Base-by-base conservation (phyloP, 92 coral and sea anemone genomes). In the Paragorgia papillata region DNA sequence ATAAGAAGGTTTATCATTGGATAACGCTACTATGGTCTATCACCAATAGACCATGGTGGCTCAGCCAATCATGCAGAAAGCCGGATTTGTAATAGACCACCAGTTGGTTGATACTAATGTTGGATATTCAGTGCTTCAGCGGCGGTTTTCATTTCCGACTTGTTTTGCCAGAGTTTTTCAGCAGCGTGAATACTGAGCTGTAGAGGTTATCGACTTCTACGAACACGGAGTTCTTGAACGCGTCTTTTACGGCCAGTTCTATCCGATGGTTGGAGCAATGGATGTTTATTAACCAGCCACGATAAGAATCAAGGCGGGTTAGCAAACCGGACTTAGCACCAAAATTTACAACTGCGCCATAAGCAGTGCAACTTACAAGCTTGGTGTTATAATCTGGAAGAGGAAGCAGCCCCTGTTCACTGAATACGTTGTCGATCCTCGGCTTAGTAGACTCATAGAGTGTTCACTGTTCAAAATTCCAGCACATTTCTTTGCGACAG, bases 241-340 rank as follows among this genome's bases (percentile, higher is more conserved):
- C 67, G 35, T 56, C 54, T 57, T 74, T 74, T n/a, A 74, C 31
- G 29, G 80, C 68, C 15, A 74, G 27, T 28, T 74, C 68, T 35
- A 74, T 56, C 3, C 80, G 29, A 15, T 74, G 80, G 54, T 74
- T 74, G 7, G 68, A 74, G 15, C 80, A 74, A 19, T 73, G 79
- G 33, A 55, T 73, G 28, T 73, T 73, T 7, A 55, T 8, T 15
- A 73, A 60, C 66, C 80, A 74, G 18, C 80, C 80, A 6, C 66
- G 54, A 40, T 27, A 3, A 21, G 69, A 33, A 63, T 63, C 44
- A 19, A 63, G 46, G 22, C 41, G 69, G 69, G 69, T 63, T 63
- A 63, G 18, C 44, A 63, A 63, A 32, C 69, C 69, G 21, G 69
- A 63, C 31, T 63, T 63, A 18, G 44, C 69, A 33, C 57, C 74